phyloP scores from a whole-genome alignment of 2,888 invertebrate species.

The Agrilus biguttatus region DNA sequence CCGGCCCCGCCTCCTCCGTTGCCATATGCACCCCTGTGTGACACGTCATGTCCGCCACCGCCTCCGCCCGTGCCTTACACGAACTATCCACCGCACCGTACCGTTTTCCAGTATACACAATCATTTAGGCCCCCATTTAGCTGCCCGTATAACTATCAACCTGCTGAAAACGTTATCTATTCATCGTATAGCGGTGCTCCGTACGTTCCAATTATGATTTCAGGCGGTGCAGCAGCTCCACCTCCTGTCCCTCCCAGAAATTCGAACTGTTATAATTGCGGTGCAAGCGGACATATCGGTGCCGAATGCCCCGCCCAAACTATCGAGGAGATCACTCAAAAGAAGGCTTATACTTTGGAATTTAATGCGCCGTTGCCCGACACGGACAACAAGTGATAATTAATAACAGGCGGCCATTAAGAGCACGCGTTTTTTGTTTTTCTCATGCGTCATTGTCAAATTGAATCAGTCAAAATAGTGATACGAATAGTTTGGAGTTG shows the following conservation, averaged over 20 bases:
- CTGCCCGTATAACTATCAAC: constrained; percentile 33
- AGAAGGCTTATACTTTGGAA: constrained; percentile 53
- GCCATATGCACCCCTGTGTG: constrained; percentile 15
- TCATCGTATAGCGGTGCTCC: constrained; percentile 12
- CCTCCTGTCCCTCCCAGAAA: constrained; percentile 43
- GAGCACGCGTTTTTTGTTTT: too few relatives aligned
- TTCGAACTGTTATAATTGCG: constrained; percentile 82
- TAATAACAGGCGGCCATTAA: too few relatives aligned
- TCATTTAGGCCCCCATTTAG: constrained; percentile 25
- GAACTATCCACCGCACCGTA: constrained; percentile 31
- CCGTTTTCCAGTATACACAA: constrained; percentile 24
- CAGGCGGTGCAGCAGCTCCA: constrained; percentile 25
- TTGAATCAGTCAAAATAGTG: too few relatives aligned
- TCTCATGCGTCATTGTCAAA: too few relatives aligned
- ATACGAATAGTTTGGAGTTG: too few relatives aligned
- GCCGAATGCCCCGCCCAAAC: constrained; percentile 81
- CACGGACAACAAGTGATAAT: constrained; percentile 15
- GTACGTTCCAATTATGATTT: constrained; percentile 26
- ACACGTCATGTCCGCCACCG: constrained; percentile 27
- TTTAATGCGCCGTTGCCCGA: constrained; percentile 29
- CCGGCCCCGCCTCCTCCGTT: constrained; percentile 9
- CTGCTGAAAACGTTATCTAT: constrained; percentile 36
- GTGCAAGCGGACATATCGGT: constrained; percentile 68
- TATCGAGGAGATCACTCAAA: constrained; percentile 81
- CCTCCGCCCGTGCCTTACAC: constrained; percentile 35